A percentile compares a stretch with the other conserved stretches of the same genome.
Conservation (phyloP, 64 coral and sea anemone species). For the Montipora efflorescens region DNA sequence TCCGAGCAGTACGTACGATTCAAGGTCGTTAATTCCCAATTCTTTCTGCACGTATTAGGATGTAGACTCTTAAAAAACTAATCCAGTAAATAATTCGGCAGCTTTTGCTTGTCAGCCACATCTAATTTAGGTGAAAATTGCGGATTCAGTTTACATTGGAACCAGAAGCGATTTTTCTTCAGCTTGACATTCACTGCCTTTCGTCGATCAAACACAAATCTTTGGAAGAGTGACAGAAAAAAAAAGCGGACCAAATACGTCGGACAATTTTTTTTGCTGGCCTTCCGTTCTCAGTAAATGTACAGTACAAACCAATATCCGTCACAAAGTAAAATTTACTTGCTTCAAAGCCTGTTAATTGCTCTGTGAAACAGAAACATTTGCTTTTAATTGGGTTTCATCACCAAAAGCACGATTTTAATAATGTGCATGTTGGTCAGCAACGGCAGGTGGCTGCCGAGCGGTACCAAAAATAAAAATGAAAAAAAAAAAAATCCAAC, state of each 20-base stretch:
- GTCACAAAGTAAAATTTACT: constrained; percentile 50
- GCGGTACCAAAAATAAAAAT: not conserved
- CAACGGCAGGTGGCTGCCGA: constrained; percentile 1
- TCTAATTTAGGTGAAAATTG: constrained; percentile 46
- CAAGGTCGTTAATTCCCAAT: not conserved
- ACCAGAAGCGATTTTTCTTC: constrained; percentile 13
- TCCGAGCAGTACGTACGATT: not conserved
- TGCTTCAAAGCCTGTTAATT: constrained; percentile 60
- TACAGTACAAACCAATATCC: constrained; percentile 53
- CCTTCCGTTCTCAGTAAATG: constrained; percentile 15
- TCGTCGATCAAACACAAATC: constrained; percentile 12
- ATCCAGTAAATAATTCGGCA: constrained; percentile 49
- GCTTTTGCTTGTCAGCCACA: constrained; percentile 33
- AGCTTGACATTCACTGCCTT: not conserved
- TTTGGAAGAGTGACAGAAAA: not conserved
- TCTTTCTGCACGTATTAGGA: not conserved
- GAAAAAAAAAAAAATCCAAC: not conserved
- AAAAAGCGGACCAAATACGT: not conserved
- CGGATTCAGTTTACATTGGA: constrained; percentile 37
- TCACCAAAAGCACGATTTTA: constrained; percentile 14
- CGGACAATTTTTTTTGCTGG: not conserved
- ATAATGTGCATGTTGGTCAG: constrained; percentile 30
- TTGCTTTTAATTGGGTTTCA: constrained; percentile 50
- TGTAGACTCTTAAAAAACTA: constrained; percentile 15
- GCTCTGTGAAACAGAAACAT: constrained; percentile 54